These are phyloP conservation scores for Esperia sulphurella DNA, from an alignment of 2,888 invertebrate genomes.

Conservation along the genomic window DNA sequence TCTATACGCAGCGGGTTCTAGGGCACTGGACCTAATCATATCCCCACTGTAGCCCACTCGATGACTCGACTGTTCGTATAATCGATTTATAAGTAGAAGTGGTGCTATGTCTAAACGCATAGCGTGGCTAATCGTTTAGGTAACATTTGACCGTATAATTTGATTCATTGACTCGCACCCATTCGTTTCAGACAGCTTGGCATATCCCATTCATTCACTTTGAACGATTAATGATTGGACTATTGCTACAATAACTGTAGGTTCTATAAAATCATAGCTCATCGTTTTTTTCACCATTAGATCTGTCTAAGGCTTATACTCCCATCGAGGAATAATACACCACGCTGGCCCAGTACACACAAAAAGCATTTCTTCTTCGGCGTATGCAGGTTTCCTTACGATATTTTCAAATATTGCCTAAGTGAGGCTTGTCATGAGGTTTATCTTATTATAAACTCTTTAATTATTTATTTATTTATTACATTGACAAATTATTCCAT, in stretches of 20 bases:
- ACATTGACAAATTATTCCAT: too few relatives aligned
- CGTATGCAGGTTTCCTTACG: too few relatives aligned
- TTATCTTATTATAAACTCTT: too few relatives aligned
- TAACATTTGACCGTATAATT: constrained; percentile 14
- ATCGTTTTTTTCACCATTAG: too few relatives aligned
- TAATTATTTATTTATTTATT: too few relatives aligned
- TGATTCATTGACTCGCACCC: constrained; percentile 14
- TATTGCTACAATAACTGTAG: background rate
- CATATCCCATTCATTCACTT: background rate
- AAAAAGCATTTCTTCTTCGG: too few relatives aligned
- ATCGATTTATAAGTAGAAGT: constrained; percentile 13
- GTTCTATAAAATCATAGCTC: too few relatives aligned
- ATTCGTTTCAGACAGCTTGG: constrained; percentile 1
- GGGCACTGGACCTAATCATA: constrained; percentile 8
- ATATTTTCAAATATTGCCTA: too few relatives aligned
- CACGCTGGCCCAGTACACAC: too few relatives aligned
- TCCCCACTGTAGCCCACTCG: background rate
- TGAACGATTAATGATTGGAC: background rate
- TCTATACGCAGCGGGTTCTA: constrained; percentile 12
- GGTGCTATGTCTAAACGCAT: constrained; percentile 8
- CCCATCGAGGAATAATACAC: too few relatives aligned
- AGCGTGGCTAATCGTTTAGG: constrained; percentile 14
- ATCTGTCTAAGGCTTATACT: too few relatives aligned
- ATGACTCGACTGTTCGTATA: constrained; percentile 9
- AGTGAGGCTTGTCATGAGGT: too few relatives aligned